These are phyloP conservation scores for Girardinus metallicus DNA, from an alignment of 2,797 vertebrate species.

Conservation along the genomic window DNA sequence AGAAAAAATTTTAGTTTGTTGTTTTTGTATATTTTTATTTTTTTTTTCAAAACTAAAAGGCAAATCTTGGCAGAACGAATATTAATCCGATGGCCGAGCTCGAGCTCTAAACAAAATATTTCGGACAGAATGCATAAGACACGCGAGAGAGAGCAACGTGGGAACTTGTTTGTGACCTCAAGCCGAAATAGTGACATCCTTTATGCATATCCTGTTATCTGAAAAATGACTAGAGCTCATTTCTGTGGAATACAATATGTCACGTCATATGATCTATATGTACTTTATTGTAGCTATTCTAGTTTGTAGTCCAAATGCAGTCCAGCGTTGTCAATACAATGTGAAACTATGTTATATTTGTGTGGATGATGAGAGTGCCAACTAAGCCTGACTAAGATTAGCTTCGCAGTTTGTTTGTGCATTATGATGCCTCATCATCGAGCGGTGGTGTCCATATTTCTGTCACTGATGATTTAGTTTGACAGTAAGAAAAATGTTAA, in stretches of 20 bases:
- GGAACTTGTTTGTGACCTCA: constrained; percentile 82
- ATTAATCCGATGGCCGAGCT: constrained; percentile 58
- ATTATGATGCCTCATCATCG: constrained; percentile 86
- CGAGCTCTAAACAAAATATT: constrained; percentile 62
- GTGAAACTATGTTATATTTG: constrained; percentile 89
- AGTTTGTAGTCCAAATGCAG: constrained; percentile 90
- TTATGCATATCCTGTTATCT: constrained; percentile 85
- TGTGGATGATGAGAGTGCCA: constrained; percentile 88
- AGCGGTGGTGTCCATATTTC: constrained; percentile 86
- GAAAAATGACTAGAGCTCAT: constrained; percentile 83
- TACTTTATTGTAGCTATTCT: constrained; percentile 88
- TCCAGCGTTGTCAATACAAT: constrained; percentile 87
- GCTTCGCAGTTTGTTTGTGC: constrained; percentile 87
- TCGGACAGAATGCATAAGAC: constrained; percentile 61
- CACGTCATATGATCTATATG: constrained; percentile 89
- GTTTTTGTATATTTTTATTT: neutral
- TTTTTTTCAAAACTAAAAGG: constrained; percentile 62
- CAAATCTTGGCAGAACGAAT: constrained; percentile 63
- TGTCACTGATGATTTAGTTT: constrained; percentile 86
- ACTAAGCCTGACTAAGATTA: constrained; percentile 89
- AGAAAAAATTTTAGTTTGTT: constrained; percentile 34
- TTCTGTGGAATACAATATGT: constrained; percentile 88
- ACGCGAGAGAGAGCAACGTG: constrained; percentile 66
- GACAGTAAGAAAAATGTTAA: constrained; percentile 87
- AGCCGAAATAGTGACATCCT: constrained; percentile 82